Percentiles rank a stretch among this genome's conserved stretches.
phyloP scores from a whole-genome alignment of 1,140 invertebrate species.

The Liolophura sinensis region DNA sequence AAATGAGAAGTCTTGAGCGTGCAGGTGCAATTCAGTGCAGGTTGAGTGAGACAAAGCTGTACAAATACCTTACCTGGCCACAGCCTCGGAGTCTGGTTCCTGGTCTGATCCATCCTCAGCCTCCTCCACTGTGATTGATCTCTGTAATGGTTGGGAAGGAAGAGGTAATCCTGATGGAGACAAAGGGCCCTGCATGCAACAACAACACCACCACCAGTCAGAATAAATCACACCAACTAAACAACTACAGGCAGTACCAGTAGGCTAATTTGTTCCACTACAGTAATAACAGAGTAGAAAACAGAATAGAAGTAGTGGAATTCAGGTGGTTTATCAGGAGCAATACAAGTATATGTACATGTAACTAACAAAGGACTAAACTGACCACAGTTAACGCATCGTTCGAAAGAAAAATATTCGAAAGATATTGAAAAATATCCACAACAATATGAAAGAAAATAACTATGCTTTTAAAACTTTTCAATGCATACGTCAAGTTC shows the following conservation, averaged over 20 bases:
- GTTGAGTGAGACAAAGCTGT: not conserved
- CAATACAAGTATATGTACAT: no score
- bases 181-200: constrained; percentile 22
- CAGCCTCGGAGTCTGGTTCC: constrained; percentile 60
- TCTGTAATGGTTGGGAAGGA: constrained; percentile 38
- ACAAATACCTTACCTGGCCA: constrained; percentile 55
- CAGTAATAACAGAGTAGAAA: not conserved
- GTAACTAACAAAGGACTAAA: no score
- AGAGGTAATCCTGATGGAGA: constrained; percentile 37
- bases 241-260: not conserved
- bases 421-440: no score
- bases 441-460: no score
- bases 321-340: no score
- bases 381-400: no score
- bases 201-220: not conserved
- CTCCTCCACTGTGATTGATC: constrained; percentile 57
- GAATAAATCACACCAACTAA: not conserved
- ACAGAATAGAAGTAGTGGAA: no score
- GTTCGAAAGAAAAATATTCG: no score
- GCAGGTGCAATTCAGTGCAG: not conserved
- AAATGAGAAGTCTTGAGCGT: constrained; percentile 2
- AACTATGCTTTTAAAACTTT: no score
- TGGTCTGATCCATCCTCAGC: constrained; percentile 47
- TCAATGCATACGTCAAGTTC: no score
- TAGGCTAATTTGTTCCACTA: not conserved